Evolutionary conservation across 2,888 invertebrate genomes (phyloP).

Genomic region (Thecophora atra): DNA sequence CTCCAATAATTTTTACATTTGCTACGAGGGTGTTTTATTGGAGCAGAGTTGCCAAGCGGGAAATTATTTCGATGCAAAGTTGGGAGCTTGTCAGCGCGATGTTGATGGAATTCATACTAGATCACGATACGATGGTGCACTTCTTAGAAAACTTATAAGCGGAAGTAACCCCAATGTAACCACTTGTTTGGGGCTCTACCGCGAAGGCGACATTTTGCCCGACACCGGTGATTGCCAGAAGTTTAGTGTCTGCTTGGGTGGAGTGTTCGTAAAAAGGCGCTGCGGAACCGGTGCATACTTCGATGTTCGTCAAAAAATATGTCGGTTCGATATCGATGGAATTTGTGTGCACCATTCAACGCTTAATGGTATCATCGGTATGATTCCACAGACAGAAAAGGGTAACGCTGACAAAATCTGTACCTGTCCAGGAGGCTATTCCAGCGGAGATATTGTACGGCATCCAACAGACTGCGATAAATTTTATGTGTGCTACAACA

Average conservation of each 20-base stretch:
- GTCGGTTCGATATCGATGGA: slow-evolving; percentile 43
- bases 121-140: neutral
- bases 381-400: neutral
- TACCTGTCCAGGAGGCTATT: slow-evolving; percentile 46
- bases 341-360: too few relatives aligned
- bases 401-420: neutral
- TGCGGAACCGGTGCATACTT: slow-evolving; percentile 34
- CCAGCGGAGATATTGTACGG: slow-evolving; percentile 47
- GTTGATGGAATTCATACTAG: slow-evolving; percentile 40
- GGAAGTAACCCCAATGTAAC: neutral
- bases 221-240: slow-evolving; percentile 36
- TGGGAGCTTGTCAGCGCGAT: slow-evolving; percentile 41
- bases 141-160: neutral
- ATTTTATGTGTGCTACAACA: slow-evolving; percentile 49
- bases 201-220: slow-evolving; percentile 38
- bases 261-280: slow-evolving; percentile 19
- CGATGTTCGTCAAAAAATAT: slow-evolving; percentile 41
- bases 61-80: slow-evolving; percentile 48
- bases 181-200: slow-evolving; percentile 24
- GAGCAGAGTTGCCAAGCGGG: slow-evolving; percentile 50
- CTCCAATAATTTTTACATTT: slow-evolving; percentile 51
- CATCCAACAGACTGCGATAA: slow-evolving; percentile 49
- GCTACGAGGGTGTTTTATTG: slow-evolving; percentile 49
- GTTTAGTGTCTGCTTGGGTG: slow-evolving; percentile 38
- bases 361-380: neutral